Percentiles rank a stretch among this genome's conserved stretches.
These are phyloP conservation scores for Nerophis lumbriciformis DNA, from an alignment of 2,113 vertebrate species.

Conservation along the genomic window DNA sequence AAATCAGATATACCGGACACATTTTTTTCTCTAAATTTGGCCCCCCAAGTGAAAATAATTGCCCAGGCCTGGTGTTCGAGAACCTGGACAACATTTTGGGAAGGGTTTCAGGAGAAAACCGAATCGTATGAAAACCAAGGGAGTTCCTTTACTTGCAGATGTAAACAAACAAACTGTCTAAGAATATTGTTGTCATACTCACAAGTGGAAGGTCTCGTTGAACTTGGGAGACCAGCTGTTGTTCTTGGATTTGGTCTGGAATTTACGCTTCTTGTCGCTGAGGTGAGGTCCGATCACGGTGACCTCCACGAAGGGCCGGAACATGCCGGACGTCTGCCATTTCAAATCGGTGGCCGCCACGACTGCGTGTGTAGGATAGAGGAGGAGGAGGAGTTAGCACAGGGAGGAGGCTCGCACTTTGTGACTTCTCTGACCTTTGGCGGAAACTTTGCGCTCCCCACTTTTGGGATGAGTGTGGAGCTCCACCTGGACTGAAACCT, in stretches of 20 bases:
- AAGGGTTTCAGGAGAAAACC: too few relatives aligned
- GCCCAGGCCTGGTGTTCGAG: too few relatives aligned
- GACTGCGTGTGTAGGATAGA: constrained; percentile 61
- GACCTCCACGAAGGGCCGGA: constrained; percentile 92
- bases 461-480: constrained; percentile 91
- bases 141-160: too few relatives aligned
- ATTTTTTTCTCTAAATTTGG: too few relatives aligned
- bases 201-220: constrained; percentile 98
- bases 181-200: constrained; percentile 36
- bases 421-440: constrained; percentile 79
- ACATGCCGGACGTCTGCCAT: constrained; percentile 97
- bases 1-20: too few relatives aligned
- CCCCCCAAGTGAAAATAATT: too few relatives aligned
- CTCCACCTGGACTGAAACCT: constrained; percentile 92
- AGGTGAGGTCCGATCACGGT: constrained; percentile 94
- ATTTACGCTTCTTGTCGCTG: constrained; percentile 93
- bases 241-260: constrained; percentile 97
- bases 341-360: constrained; percentile 91
- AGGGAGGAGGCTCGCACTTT: not conserved
- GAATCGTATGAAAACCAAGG: too few relatives aligned
- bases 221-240: constrained; percentile 98
- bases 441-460: constrained; percentile 89
- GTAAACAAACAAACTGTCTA: too few relatives aligned
- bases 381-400: not conserved
- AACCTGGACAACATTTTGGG: too few relatives aligned